phyloP scores from a whole-genome alignment of 2,797 vertebrate genomes.

The Morelia viridis region DNA sequence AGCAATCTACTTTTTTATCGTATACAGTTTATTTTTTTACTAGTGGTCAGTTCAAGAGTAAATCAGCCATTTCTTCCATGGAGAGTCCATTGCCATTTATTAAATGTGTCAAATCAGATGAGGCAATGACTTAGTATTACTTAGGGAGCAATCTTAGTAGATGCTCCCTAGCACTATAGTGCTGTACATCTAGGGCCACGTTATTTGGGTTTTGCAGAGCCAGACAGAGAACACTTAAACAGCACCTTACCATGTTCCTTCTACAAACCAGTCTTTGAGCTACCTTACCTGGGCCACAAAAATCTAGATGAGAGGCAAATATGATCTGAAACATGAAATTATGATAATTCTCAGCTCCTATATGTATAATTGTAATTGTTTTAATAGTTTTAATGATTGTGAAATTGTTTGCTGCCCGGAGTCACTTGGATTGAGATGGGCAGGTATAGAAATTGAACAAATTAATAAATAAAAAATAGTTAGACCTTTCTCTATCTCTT shows the following conservation, averaged over 20 bases:
- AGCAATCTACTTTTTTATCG: background rate
- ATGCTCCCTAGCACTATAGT: background rate
- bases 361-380: background rate
- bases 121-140: background rate
- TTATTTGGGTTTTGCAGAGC: background rate
- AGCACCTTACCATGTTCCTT: background rate
- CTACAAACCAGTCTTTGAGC: background rate
- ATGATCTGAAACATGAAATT: no score
- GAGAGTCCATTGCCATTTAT: background rate
- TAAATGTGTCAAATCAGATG: constrained; percentile 36
- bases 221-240: background rate
- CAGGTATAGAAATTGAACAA: no score
- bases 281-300: background rate
- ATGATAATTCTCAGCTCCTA: no score
- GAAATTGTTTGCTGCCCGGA: no score
- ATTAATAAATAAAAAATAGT: background rate
- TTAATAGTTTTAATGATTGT: background rate
- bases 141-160: background rate
- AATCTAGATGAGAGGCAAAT: background rate
- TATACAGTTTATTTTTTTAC: background rate
- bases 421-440: no score
- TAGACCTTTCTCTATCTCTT: background rate
- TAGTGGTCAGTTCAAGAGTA: constrained; percentile 21
- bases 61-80: background rate
- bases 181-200: background rate